phyloP scores from a whole-genome alignment of 2,113 vertebrate genomes.

The Beaufortia kweichowensis region DNA sequence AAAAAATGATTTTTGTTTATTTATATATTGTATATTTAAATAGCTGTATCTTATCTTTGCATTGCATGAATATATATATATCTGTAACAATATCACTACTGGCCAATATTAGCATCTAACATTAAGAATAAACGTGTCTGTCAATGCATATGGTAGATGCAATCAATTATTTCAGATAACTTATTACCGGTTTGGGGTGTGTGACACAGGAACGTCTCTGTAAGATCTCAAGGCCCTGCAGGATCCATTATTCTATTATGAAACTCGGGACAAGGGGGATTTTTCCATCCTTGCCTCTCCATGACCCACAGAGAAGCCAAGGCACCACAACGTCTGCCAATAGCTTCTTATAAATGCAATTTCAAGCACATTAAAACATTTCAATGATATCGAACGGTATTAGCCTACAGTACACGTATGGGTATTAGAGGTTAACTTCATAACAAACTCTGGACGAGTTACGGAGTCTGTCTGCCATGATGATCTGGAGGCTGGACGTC shows the following conservation, averaged over 20 bases:
- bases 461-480: background rate
- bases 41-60: no score
- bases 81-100: background rate
- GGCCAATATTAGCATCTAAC: background rate
- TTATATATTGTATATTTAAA: no score
- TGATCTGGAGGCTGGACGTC: background rate
- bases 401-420: no score
- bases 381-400: conserved; percentile 2
- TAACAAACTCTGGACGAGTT: no score
- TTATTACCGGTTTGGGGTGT: conserved; percentile 55
- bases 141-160: no score
- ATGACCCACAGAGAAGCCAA: conserved; percentile 52
- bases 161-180: no score
- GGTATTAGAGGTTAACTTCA: no score
- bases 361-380: conserved; percentile 43
- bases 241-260: conserved; percentile 66
- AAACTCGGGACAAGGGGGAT: conserved; percentile 52
- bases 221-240: conserved; percentile 59
- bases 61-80: no score
- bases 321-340: conserved; percentile 26
- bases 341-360: conserved; percentile 50
- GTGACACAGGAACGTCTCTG: conserved; percentile 50
- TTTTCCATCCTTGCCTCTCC: conserved; percentile 51
- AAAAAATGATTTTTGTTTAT: no score
- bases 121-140: background rate